Base-by-base conservation (phyloP, 1,140 invertebrate genomes). In the Agraylea sexmaculata region DNA sequence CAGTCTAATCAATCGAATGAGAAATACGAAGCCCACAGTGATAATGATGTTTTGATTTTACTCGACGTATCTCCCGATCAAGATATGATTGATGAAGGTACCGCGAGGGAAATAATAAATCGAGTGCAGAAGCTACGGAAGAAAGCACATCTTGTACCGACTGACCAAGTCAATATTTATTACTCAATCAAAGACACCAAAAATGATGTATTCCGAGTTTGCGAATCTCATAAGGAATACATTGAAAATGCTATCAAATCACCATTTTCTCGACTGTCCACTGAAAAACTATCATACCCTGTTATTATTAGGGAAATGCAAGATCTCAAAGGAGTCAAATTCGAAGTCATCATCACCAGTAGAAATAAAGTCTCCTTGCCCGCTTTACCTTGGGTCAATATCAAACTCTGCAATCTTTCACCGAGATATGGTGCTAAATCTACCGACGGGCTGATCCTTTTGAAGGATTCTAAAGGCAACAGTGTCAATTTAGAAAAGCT, bases 91-190 rank as follows among this genome's bases (percentile, higher is more conserved):
- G 82, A 94, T 57, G 93, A 98, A 73, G 90, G 90, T 18, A 68
- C 83, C 40, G 86, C 89, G 1, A 70, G 95, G 42, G 95, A 99
- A 68, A 79, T 99, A 6, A 90, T 96, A 18, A 99, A 98, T 59
- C 75, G 94, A 29, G 75, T 99, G 25, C 96, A 99, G 56, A 96
- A 95, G 64, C 65, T 99, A 0, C 70, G 95, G n/a, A 99, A 99
- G 62, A 92, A 94, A 60, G 92, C 88, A 2, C 80, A 87, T 54
- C 67, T 99, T 10, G 80, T 93, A 13, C 91, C 93, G 1, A 84
- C 87, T 7, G 92, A 99, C 67, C 75, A 81, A 41, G 87, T 97
- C 16, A 72, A 75, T 22, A 81, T 93, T 23, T 93, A 80, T 57
- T 92, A 87, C 55, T 62, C 74, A 19, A 70, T 87, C 2, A 58